A percentile compares a stretch with the other conserved stretches of the same genome.
Evolutionary conservation across 2,113 vertebrate genomes (phyloP).

Genomic region (Pristiophorus japonicus): DNA sequence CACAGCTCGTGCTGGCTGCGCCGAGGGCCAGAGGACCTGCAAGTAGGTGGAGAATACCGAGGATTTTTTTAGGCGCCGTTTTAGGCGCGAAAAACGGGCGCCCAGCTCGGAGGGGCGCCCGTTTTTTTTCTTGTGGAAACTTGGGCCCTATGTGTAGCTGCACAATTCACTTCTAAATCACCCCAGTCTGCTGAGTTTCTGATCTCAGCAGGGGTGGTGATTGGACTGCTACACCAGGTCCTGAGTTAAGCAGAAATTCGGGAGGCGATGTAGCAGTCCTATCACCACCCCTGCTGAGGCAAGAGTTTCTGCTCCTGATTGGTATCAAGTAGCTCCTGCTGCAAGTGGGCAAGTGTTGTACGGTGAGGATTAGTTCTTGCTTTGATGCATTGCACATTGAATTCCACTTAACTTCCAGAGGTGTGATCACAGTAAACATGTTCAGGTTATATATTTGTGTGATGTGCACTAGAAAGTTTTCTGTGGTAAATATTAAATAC

Average conservation of each 20-base stretch:
- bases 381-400: neutral
- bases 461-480: neutral
- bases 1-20: too few relatives aligned
- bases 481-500: neutral
- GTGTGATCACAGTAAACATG: neutral
- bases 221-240: neutral
- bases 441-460: neutral
- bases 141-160: neutral
- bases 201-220: too few relatives aligned
- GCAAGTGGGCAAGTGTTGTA: neutral
- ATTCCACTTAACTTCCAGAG: neutral
- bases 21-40: too few relatives aligned
- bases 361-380: neutral
- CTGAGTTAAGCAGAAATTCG: neutral
- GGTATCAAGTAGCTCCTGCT: neutral
- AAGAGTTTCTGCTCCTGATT: neutral
- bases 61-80: too few relatives aligned
- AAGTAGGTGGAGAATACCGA: too few relatives aligned
- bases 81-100: too few relatives aligned
- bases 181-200: neutral
- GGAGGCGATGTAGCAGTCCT: too few relatives aligned
- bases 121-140: too few relatives aligned
- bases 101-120: too few relatives aligned
- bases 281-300: too few relatives aligned
- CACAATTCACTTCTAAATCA: neutral